A percentile compares a stretch with the other conserved stretches of the same genome.
phyloP scores from a whole-genome alignment of 2,113 vertebrate species.

The Petaurus breviceps region DNA sequence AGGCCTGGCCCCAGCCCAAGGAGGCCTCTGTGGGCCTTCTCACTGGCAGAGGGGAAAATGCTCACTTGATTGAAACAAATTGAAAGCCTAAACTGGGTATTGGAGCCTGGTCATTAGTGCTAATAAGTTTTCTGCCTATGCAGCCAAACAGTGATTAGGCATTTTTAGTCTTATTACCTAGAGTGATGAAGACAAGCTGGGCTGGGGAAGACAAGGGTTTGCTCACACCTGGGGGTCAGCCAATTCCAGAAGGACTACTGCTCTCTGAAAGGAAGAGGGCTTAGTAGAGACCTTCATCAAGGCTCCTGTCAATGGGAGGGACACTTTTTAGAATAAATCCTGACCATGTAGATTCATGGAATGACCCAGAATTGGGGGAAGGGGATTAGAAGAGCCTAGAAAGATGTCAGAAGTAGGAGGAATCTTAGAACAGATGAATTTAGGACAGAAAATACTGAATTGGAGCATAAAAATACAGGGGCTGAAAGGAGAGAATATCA shows the following conservation, averaged over 20 bases:
- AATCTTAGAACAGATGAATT: no score
- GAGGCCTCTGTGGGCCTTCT: neutral
- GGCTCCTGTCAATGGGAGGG: neutral
- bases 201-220: neutral
- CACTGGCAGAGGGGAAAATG: neutral
- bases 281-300: neutral
- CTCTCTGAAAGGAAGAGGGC: neutral
- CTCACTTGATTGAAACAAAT: neutral
- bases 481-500: neutral
- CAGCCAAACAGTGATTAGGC: neutral
- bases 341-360: neutral
- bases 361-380: neutral
- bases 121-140: neutral
- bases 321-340: neutral
- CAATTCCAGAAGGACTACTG: neutral
- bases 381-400: neutral
- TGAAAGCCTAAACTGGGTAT: neutral
- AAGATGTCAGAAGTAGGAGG: neutral
- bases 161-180: neutral
- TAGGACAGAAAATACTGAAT: neutral
- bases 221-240: neutral
- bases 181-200: neutral
- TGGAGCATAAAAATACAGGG: neutral
- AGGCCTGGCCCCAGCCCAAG: neutral
- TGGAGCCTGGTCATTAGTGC: neutral